Evolutionary conservation across 1,140 invertebrate species (phyloP), one percentile per base, ranked within the genome.

Genomic region (Delia radicum): DNA sequence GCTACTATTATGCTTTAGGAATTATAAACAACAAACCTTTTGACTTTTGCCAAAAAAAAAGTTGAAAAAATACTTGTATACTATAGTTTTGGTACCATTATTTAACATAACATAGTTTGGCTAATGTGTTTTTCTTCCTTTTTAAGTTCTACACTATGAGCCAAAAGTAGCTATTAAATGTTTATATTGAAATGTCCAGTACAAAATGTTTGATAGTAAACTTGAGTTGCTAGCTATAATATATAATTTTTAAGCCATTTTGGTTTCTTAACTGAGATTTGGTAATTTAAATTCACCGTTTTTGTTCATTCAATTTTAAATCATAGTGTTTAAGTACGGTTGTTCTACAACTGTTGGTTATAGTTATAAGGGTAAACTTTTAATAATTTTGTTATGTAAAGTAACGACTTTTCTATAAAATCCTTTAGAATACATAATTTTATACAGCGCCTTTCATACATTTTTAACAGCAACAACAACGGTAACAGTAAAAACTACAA

Each of bases 351-450:
- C 24, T 69, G 65, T 7, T 33, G 8, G 18, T 33, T n/a, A 21
- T 69, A 21, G 63, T 31, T 67, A 29, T 69, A 31, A 69, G 65
- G 29, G 29, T 33, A 69, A 69, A 33, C 29, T 69, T 69, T 69
- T 69, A 69, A 69, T 69, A 69, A 69, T 33, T 33, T 69, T 69
- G 29, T 69, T 69, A 37, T 69, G 65, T 24, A 69, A 69, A 69
- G 65, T 69, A 69, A 69, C 65, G 65, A 37, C 65, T 69, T 69
- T 69, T 69, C 65, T 37, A 37, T 69, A 69, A 69, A 69, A 69
- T 69, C 65, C 65, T 69, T 69, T 33, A 24, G 65, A 18, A 33
- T 69, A 69, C 31, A 24, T 37, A 69, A 69, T 33, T 31, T 24
- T 33, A 10, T 69, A 13, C 65, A 15, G 29, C 29, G 29, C 65